Conservation (phyloP, 30 jellyfish, hydroid and myxozoan genomes). For the Morbakka virulenta region DNA sequence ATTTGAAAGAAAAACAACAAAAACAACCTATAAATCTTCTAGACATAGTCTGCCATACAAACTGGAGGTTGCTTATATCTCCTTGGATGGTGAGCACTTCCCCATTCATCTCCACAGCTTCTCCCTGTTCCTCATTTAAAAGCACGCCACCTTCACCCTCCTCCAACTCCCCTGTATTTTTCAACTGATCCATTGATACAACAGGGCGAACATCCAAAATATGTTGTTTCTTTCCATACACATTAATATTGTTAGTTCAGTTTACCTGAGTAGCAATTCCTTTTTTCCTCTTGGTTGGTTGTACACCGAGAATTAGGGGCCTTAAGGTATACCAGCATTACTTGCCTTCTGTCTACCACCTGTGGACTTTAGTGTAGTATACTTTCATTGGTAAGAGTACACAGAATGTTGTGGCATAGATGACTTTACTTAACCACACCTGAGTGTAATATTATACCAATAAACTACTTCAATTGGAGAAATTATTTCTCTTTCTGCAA, state of each 20-base stretch:
- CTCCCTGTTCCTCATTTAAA: background rate
- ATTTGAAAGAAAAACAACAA: background rate
- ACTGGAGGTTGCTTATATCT: conserved; percentile 1
- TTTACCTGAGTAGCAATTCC: background rate
- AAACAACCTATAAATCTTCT: background rate
- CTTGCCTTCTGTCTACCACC: conserved; percentile 2
- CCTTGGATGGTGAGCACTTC: too few species aligned
- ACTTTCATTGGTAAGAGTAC: background rate
- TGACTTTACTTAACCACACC: conserved; percentile 1
- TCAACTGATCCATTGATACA: too few species aligned
- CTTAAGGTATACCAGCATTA: conserved; percentile 1
- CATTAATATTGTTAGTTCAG: background rate
- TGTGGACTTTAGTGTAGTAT: conserved; percentile 2
- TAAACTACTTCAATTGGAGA: background rate
- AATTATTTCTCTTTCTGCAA: background rate
- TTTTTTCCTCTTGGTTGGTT: background rate
- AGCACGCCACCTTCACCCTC: too few species aligned
- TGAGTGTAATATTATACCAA: conserved; percentile 16
- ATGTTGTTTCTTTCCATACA: conserved; percentile 10
- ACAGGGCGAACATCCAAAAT: conserved; percentile 4
- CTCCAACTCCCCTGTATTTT: too few species aligned
- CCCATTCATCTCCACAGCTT: background rate
- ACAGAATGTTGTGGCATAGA: conserved; percentile 8
- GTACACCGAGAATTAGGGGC: conserved; percentile 19
- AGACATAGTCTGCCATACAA: background rate